Base-by-base conservation (phyloP, 2,888 invertebrate species). In the Deilephila elpenor region DNA sequence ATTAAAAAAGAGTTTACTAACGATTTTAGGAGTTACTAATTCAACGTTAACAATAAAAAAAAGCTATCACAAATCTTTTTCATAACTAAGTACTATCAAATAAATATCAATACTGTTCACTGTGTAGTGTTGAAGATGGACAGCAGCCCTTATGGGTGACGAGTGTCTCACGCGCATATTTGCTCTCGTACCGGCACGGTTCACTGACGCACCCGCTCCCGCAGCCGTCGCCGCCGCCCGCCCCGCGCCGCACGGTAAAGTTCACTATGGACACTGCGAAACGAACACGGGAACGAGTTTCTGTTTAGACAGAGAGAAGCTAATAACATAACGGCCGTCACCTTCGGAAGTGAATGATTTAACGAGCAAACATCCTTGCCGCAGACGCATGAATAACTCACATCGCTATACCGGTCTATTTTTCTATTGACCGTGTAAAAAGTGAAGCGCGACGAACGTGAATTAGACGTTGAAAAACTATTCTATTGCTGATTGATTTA, bases 121-220 rank as follows among this genome's bases (percentile, higher is more conserved):
- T 14, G 29, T 29, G 7, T 25, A 17, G 19, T 59, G 53, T 59
- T 64, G n/a, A 19, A 37, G 59, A 67, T 73, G 67, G 20, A 37
- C 29, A 59, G 25, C 67, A 61, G 62, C 74, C 85, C 77, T 88
- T 79, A 83, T 74, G 61, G 75, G 76, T 77, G 81, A 84, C 82
- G 78, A 86, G 84, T 84, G 83, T 89, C 89, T 89, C 90, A 88
- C 88, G 85, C 86, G 84, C 79, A 75, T 92, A 82, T 93, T 92
- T 93, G 89, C 80, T 87, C 82, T 86, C 78, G 82, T 84, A 79
- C 81, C 82, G 83, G 81, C 85, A 86, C 85, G 88, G 92, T 90
- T 91, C 89, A 67, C 44, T 67, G 67, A 67, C 51, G 67, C 44
- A 14, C 44, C 64, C 67, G 51, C 67, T 25, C 67, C 82, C 79